These are phyloP conservation scores for Rhea pennata DNA, from an alignment of 2,113 vertebrate species.

Conservation along the genomic window DNA sequence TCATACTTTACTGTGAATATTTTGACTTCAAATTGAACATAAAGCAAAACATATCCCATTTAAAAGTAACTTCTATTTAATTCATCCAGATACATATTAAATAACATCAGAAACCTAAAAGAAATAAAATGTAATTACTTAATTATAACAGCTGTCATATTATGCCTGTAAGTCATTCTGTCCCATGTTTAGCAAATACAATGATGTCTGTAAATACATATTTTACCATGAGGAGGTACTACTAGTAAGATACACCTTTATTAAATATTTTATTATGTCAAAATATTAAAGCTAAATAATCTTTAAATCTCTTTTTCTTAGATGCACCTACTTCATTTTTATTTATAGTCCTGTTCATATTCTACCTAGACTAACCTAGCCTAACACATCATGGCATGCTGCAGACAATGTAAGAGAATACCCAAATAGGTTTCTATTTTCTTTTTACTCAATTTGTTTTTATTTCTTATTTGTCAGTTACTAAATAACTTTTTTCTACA, in stretches of 20 bases:
- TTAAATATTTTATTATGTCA: neutral
- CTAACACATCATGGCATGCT: neutral
- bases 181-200: neutral
- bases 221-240: accelerated
- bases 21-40: neutral
- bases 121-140: neutral
- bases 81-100: neutral
- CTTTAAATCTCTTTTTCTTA: neutral
- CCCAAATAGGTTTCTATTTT: neutral
- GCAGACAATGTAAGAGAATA: neutral
- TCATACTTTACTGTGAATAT: neutral
- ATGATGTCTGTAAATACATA: neutral
- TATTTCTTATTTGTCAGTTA: neutral
- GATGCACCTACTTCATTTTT: neutral
- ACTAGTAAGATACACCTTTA: neutral
- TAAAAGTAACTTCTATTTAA: neutral
- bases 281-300: neutral
- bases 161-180: neutral
- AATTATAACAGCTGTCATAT: neutral
- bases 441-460: neutral
- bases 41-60: neutral
- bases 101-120: neutral
- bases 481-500: neutral
- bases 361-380: neutral
- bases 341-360: neutral